phyloP scores from a whole-genome alignment of 2,113 vertebrate genomes.

The Protobothrops flavoviridis region DNA sequence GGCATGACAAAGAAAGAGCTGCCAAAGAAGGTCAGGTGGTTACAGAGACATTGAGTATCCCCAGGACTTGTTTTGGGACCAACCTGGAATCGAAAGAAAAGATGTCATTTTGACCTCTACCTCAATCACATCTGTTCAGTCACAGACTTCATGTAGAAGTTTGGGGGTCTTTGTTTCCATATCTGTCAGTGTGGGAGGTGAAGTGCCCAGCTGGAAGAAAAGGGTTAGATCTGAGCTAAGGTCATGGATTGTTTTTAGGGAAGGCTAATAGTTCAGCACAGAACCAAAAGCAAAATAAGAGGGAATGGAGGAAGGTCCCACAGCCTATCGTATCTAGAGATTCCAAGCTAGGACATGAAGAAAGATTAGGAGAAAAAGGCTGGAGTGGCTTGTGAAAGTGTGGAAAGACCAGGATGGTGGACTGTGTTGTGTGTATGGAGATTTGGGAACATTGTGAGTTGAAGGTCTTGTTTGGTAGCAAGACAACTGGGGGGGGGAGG shows the following conservation, averaged over 20 bases:
- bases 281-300: neutral
- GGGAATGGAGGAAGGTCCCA: neutral
- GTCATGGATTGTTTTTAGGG: neutral
- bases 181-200: neutral
- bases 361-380: neutral
- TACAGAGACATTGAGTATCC: slow-evolving; percentile 88
- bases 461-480: neutral
- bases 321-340: neutral
- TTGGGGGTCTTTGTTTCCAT: neutral
- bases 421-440: neutral
- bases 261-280: neutral
- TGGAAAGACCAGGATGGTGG: neutral
- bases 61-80: slow-evolving; percentile 78
- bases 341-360: neutral
- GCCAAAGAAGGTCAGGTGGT: slow-evolving; percentile 91
- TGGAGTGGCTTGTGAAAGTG: neutral
- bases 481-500: too few relatives aligned
- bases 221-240: neutral
- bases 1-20: slow-evolving; percentile 91
- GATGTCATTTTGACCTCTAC: neutral
- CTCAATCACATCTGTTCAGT: neutral
- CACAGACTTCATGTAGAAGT: neutral
- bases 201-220: neutral
- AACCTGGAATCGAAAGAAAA: slow-evolving; percentile 72
- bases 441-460: neutral